Percentiles rank a stretch among this genome's conserved stretches.
Conservation (phyloP, 2,797 vertebrate species). For the Phalanger gymnotis region DNA sequence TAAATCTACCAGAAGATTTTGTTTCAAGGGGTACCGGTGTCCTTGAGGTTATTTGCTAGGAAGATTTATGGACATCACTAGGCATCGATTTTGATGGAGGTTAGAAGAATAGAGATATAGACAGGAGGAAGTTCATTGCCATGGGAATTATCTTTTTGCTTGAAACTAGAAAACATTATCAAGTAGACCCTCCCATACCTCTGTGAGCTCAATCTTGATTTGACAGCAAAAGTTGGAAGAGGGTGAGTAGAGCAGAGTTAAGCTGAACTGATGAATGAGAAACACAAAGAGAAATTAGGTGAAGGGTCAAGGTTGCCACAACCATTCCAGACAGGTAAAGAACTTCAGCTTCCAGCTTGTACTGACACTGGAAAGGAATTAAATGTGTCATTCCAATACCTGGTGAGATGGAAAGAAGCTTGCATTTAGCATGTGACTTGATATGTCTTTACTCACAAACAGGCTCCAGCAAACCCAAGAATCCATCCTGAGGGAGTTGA, state of each 20-base stretch:
- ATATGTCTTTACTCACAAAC: neutral
- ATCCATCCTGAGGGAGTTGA: neutral
- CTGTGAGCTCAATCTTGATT: neutral
- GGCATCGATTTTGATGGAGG: neutral
- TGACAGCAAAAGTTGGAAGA: neutral
- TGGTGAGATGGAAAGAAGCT: neutral
- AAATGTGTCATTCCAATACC: neutral
- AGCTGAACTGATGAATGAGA: neutral
- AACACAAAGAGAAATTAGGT: neutral
- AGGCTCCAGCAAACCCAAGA: neutral
- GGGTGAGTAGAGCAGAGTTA: neutral
- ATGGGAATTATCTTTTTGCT: neutral
- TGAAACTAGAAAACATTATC: neutral
- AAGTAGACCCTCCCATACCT: neutral
- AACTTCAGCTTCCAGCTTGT: neutral
- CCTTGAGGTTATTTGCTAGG: neutral
- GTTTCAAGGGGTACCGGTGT: neutral
- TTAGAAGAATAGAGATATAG: neutral
- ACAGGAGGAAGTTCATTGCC: neutral
- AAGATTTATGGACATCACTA: neutral
- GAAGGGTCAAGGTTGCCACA: neutral
- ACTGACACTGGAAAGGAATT: neutral
- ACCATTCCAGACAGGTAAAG: neutral
- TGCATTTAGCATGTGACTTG: neutral
- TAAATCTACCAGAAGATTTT: neutral